Conservation (phyloP, 2,797 vertebrate genomes). For the Neosilurus hyrtlii region DNA sequence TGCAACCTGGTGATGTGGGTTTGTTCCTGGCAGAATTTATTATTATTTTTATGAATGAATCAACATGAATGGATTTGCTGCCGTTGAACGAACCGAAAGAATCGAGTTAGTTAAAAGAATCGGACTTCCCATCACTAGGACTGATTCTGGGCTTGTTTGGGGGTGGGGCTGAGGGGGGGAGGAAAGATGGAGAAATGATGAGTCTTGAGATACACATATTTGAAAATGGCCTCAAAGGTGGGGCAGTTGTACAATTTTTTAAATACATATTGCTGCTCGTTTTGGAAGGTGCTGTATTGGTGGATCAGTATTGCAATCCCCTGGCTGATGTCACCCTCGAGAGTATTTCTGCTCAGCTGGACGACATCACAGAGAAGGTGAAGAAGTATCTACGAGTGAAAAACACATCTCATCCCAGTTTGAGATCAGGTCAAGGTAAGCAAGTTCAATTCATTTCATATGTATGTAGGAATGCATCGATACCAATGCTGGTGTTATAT, state of each 20-base stretch:
- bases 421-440: conserved; percentile 82
- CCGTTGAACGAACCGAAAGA: no score
- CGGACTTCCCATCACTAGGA: no score
- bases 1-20: no score
- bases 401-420: conserved; percentile 86
- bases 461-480: not conserved
- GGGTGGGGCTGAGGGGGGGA: not conserved
- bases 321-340: conserved; percentile 84
- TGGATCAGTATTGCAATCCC: conserved; percentile 96
- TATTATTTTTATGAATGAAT: no score
- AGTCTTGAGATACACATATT: no score
- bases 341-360: conserved; percentile 81
- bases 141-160: not conserved
- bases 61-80: no score
- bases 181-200: no score
- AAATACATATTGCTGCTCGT: not conserved
- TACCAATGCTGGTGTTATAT: not conserved
- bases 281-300: conserved; percentile 83
- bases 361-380: conserved; percentile 85
- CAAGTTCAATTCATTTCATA: not conserved
- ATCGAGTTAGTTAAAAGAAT: no score
- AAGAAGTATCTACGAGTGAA: conserved; percentile 83
- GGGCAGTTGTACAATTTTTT: no score
- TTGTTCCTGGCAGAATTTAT: no score
- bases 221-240: no score